Evolutionary conservation across 35 echinoderm and acorn worm species (phyloP), one percentile per base, ranked within the genome.

Genomic region (Amphiura filiformis): DNA sequence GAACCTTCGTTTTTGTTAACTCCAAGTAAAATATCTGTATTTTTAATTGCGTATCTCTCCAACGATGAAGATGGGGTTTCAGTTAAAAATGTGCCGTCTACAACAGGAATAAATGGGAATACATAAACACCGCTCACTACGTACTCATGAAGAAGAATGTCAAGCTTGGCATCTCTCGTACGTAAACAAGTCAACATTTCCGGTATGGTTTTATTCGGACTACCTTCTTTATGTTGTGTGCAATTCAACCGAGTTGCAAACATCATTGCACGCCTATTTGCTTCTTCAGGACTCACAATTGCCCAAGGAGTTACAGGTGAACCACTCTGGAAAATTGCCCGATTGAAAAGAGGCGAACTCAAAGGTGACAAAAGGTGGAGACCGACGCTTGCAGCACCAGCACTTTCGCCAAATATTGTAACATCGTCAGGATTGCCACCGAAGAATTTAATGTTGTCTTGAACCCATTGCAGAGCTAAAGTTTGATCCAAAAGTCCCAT

Each of bases 1-100:
- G 84, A 85, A 31, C 86, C 96, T 92, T 98, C 96, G 35, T 98
- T 98, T 41, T 56, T 84, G 77, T 98, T 98, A 47, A 80, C 82
- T 3, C 96, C 96, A 0, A 98, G 34, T 80, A 98, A 76, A 35
- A 98, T 88, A 65, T 94, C 93, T 4, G 89, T 82, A 39, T 65
- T 32, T 77, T 98, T 94, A 34, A 94, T 86, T 3, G 86, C 41
- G 17, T 88, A 64, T 32, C 87, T 39, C 31, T 87, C 85, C 34
- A 89, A 64, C 12, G 90, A 83, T 2, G 82, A 80, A 12, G 39
- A 17, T 15, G 90, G 92, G 23, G 89, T 87, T 81, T 98, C 92
- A 0, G 78, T 82, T 78, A 98, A 36, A 81, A 94, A 94, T 1
- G 56, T 56, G 36, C 93, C 93, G 38, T 98, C 96, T 9, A 98